phyloP scores from a whole-genome alignment of 2,113 vertebrate species.

The Nasalis larvatus region DNA sequence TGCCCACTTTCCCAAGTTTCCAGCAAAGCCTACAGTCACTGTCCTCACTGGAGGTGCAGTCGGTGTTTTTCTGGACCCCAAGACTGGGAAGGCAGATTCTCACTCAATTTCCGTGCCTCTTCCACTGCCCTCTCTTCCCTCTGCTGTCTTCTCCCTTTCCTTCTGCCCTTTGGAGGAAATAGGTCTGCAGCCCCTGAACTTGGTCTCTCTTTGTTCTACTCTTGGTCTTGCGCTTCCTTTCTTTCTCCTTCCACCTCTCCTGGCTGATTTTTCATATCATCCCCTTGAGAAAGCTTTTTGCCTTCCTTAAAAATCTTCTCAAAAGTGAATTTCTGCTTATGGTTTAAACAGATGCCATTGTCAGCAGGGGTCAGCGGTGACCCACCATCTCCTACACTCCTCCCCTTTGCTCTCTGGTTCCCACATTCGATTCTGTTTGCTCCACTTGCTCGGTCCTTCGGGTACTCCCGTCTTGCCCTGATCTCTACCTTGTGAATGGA shows the following conservation, averaged over 20 bases:
- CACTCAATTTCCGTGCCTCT: background rate
- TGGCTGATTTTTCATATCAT: conserved; percentile 60
- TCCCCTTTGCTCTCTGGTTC: background rate
- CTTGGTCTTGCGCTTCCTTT: conserved; percentile 53
- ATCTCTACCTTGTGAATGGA: background rate
- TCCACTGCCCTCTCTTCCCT: background rate
- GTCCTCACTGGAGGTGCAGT: background rate
- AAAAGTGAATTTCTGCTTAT: conserved; percentile 64
- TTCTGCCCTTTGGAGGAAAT: background rate
- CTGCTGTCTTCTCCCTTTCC: background rate
- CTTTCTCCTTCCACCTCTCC: conserved; percentile 40
- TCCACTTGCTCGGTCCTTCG: background rate
- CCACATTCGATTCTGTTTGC: background rate
- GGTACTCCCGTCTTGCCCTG: background rate
- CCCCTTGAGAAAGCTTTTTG: conserved; percentile 59
- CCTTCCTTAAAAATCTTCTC: conserved; percentile 59
- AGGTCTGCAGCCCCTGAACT: background rate
- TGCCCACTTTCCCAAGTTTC: background rate
- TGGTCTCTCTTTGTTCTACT: background rate
- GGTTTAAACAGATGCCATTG: background rate
- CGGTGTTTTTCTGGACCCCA: background rate
- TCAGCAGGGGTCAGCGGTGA: conserved; percentile 19
- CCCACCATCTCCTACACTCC: background rate
- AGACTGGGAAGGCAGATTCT: background rate
- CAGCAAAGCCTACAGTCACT: background rate